Percentiles rank a stretch among this genome's conserved stretches.
Evolutionary conservation across 2,888 invertebrate species (phyloP).

Genomic region (Dicroscelio sp.): DNA sequence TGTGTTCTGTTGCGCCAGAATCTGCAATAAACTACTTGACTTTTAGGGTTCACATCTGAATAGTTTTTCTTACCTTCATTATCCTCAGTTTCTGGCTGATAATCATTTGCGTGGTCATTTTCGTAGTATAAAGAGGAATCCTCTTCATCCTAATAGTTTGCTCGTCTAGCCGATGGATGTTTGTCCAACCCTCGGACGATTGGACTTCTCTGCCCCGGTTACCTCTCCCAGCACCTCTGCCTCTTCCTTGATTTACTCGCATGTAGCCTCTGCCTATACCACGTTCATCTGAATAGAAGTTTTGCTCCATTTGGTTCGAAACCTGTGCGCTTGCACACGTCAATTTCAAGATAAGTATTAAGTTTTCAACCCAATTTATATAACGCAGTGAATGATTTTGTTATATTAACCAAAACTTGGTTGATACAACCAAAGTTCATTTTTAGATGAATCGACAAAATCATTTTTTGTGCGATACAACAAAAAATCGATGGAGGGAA

Average conservation of each 20-base stretch:
- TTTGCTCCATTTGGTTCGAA: slow-evolving; percentile 47
- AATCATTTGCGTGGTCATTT: background rate
- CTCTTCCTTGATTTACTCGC: slow-evolving; percentile 38
- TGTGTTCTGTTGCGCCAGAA: slow-evolving; percentile 47
- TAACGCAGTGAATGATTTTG: no score
- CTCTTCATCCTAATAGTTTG: slow-evolving; percentile 50
- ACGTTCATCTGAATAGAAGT: background rate
- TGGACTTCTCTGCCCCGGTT: slow-evolving; percentile 43
- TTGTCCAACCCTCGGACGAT: slow-evolving; percentile 40
- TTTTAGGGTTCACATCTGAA: background rate
- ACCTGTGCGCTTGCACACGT: no score
- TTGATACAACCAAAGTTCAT: no score
- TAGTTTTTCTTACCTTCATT: slow-evolving; percentile 39
- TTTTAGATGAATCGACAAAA: no score
- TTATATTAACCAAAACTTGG: no score
- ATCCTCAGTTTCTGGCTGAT: background rate
- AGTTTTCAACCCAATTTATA: no score
- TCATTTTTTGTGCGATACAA: no score
- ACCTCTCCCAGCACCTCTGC: slow-evolving; percentile 30
- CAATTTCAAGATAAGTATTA: no score
- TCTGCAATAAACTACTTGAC: slow-evolving; percentile 51
- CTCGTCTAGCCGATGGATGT: slow-evolving; percentile 56
- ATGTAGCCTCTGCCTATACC: background rate
- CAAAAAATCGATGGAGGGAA: no score
- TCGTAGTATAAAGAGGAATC: background rate